Percentiles rank a stretch among this genome's conserved stretches.
Conservation (phyloP, 2,888 invertebrate species). For the Pyrocoelia pectoralis region DNA sequence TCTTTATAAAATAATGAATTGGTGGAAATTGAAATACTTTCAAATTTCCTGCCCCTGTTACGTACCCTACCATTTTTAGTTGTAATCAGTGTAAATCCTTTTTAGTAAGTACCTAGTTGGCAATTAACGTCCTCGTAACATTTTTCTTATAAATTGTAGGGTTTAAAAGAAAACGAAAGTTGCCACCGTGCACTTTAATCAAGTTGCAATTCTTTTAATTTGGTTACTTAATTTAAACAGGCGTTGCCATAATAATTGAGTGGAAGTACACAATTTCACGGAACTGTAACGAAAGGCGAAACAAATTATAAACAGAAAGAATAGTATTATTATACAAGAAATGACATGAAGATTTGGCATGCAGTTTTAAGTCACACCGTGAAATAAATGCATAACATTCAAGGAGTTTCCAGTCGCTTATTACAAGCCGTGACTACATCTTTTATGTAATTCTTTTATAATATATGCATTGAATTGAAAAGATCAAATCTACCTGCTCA, state of each 20-base stretch:
- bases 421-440: constrained; percentile 4
- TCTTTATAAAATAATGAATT: too few relatives aligned
- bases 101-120: too few relatives aligned
- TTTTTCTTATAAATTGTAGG: background rate
- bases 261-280: constrained; percentile 24
- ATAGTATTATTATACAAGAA: constrained; percentile 9
- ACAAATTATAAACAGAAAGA: constrained; percentile 16
- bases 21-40: too few relatives aligned
- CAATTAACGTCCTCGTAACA: background rate
- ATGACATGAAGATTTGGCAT: constrained; percentile 15
- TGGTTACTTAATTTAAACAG: constrained; percentile 14
- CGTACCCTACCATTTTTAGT: too few relatives aligned
- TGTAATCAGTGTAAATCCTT: background rate
- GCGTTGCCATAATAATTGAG: constrained; percentile 16
- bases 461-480: constrained; percentile 12
- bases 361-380: constrained; percentile 11
- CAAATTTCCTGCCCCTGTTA: too few relatives aligned
- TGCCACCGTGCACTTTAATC: constrained; percentile 6
- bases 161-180: constrained; percentile 13
- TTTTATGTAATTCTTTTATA: constrained; percentile 7
- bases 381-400: constrained; percentile 14
- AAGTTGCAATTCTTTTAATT: constrained; percentile 9
- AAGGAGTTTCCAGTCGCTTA: constrained; percentile 10
- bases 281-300: constrained; percentile 20
- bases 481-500: constrained; percentile 8